A percentile compares a stretch with the other conserved stretches of the same genome.
These are phyloP conservation scores for Drosophila kanekoi DNA, from an alignment of 2,888 invertebrate species.

Conservation along the genomic window DNA sequence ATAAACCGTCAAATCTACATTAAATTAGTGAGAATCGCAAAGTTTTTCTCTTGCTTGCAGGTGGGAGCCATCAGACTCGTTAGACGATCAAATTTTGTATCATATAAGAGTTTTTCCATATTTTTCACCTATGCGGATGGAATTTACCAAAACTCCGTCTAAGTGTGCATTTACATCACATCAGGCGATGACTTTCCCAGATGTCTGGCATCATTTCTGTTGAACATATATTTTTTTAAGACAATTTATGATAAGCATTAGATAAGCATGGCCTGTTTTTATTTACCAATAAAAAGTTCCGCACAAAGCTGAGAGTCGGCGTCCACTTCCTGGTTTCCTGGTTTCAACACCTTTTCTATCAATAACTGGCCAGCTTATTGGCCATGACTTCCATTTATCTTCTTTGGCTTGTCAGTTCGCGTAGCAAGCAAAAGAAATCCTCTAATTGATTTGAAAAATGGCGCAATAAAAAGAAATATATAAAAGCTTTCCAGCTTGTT, in stretches of 20 bases:
- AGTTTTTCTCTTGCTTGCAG: too few relatives aligned
- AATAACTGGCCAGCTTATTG: slow-evolving; percentile 27
- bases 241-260: background rate
- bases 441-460: slow-evolving; percentile 61
- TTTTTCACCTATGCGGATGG: too few relatives aligned
- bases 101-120: too few relatives aligned
- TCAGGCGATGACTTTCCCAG: too few relatives aligned
- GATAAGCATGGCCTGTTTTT: background rate
- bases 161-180: too few relatives aligned
- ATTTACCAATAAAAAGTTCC: background rate
- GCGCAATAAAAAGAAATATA: slow-evolving; percentile 10
- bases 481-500: slow-evolving; percentile 22
- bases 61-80: too few relatives aligned
- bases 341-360: slow-evolving; percentile 28
- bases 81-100: too few relatives aligned
- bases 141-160: too few relatives aligned
- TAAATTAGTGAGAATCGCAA: too few relatives aligned
- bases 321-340: background rate
- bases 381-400: slow-evolving; percentile 19
- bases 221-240: background rate
- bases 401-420: slow-evolving; percentile 26
- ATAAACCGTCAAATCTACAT: too few relatives aligned
- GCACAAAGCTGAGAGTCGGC: background rate
- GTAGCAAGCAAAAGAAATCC: slow-evolving; percentile 25
- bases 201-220: too few relatives aligned